Percentiles rank a stretch among this genome's conserved stretches.
phyloP scores from a whole-genome alignment of 2,797 vertebrate genomes.

The Tokudaia tokunoshimensis region DNA sequence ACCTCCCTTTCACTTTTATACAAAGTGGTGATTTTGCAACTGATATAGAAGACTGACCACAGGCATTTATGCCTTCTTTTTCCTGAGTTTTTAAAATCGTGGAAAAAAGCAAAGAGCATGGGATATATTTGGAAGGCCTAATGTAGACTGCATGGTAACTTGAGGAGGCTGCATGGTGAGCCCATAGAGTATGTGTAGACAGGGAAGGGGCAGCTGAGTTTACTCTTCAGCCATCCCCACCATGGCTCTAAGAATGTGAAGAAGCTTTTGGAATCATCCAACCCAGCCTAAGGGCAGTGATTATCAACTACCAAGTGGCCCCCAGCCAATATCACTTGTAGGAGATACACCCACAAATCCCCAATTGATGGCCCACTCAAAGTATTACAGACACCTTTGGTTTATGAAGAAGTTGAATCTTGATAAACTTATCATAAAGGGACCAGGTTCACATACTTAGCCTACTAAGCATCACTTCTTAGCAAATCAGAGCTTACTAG shows the following conservation, averaged over 20 bases:
- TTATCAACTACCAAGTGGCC: not conserved
- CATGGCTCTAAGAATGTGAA: too few species aligned
- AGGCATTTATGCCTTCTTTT: not conserved
- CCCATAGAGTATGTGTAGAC: accelerated
- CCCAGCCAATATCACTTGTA: not conserved
- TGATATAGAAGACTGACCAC: not conserved
- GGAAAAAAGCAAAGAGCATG: not conserved
- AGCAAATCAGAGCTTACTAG: not conserved
- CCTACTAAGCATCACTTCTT: not conserved
- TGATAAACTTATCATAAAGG: not conserved
- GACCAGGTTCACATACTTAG: not conserved
- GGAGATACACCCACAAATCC: not conserved
- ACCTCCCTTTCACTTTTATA: not conserved
- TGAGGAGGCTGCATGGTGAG: not conserved
- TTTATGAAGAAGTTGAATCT: not conserved
- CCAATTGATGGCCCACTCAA: not conserved
- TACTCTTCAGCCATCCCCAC: too few species aligned
- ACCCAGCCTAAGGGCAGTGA: not conserved
- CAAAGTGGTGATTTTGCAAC: not conserved
- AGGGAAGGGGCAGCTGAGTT: not conserved
- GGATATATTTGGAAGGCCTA: not conserved
- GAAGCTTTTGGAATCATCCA: not conserved
- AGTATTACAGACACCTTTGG: not conserved
- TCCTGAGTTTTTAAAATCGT: not conserved
- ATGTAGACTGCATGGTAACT: not conserved